Evolutionary conservation across 2,797 vertebrate genomes (phyloP).

Genomic region (Podarcis lilfordi): DNA sequence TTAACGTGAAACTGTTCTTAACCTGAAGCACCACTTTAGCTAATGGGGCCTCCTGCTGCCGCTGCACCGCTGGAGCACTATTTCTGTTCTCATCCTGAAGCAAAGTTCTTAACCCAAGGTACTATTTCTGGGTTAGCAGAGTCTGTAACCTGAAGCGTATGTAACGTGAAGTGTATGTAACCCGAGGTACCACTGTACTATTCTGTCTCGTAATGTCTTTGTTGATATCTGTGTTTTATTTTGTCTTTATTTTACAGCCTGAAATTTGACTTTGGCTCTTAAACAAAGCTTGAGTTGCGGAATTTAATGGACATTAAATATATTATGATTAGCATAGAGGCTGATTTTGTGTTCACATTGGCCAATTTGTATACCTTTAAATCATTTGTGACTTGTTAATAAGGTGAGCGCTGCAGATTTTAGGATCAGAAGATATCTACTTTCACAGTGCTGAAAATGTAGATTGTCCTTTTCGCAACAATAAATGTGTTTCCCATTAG

Average conservation of each 20-base stretch:
- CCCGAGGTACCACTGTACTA: neutral
- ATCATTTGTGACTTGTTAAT: neutral
- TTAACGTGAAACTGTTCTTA: no score
- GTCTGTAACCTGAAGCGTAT: no score
- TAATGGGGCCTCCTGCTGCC: no score
- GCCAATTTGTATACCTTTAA: neutral
- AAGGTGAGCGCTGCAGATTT: constrained; percentile 61
- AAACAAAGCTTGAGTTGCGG: neutral
- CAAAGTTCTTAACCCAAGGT: no score
- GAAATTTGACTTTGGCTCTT: neutral
- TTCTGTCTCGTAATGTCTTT: neutral
- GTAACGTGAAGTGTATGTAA: no score
- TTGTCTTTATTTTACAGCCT: neutral
- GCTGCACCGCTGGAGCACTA: no score
- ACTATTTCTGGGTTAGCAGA: no score
- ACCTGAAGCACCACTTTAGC: no score
- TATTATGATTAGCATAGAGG: neutral
- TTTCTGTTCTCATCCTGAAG: no score
- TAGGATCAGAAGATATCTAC: constrained; percentile 65
- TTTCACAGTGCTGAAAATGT: constrained; percentile 68
- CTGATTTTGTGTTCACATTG: neutral
- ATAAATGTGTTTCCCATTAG: constrained; percentile 68
- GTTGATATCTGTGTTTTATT: neutral
- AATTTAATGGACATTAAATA: neutral
- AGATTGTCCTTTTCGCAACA: constrained; percentile 65